Conservation (phyloP, 2,888 invertebrate genomes). For the Cephus spinipes region DNA sequence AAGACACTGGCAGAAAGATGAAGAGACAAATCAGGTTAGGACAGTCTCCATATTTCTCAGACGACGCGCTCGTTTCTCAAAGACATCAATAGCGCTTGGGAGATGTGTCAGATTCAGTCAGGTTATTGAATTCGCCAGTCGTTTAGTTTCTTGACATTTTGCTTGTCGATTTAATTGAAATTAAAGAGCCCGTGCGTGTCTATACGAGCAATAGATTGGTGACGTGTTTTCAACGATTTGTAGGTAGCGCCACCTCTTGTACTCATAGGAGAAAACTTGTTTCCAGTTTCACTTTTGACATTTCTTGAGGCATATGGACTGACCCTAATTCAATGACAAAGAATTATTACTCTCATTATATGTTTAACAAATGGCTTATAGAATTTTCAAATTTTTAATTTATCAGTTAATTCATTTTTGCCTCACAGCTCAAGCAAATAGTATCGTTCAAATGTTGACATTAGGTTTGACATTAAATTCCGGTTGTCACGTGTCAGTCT, state of each 20-base stretch:
- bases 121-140: not conserved
- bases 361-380: too few species aligned
- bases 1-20: not conserved
- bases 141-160: constrained; percentile 16
- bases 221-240: constrained; percentile 50
- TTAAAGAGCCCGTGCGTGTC: constrained; percentile 17
- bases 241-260: constrained; percentile 37
- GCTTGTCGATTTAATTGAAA: constrained; percentile 18
- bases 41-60: constrained; percentile 33
- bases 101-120: not conserved
- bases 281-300: too few species aligned
- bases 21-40: constrained; percentile 36
- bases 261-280: too few species aligned
- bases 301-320: too few species aligned
- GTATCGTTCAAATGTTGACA: too few species aligned
- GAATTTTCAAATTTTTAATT: too few species aligned
- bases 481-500: too few species aligned
- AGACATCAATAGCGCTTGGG: not conserved
- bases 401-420: too few species aligned
- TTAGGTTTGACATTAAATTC: too few species aligned
- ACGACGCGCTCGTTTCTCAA: not conserved
- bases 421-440: too few species aligned
- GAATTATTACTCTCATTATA: too few species aligned
- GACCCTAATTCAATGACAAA: too few species aligned
- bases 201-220: constrained; percentile 32